Evolutionary conservation across 2,888 invertebrate genomes (phyloP).

Genomic region (Dasypogon diadema): DNA sequence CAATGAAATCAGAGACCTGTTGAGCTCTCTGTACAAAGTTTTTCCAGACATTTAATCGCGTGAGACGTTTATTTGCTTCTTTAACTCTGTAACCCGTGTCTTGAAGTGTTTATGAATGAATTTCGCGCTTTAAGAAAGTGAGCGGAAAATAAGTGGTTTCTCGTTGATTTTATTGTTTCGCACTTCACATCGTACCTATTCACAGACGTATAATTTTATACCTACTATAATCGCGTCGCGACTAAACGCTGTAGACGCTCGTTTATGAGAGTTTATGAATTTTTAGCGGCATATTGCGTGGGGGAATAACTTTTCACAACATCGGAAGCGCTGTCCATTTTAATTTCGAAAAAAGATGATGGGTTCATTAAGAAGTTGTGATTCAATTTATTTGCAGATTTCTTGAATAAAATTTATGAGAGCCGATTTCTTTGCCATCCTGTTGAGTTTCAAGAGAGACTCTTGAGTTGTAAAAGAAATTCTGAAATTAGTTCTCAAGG

Average conservation of each 20-base stretch:
- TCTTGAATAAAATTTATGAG: too few species aligned
- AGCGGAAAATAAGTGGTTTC: conserved; percentile 8
- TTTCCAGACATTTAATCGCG: conserved; percentile 8
- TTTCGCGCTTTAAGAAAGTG: conserved; percentile 38
- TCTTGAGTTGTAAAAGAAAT: too few species aligned
- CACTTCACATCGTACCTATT: conserved; percentile 12
- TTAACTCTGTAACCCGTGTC: not conserved
- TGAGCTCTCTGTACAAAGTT: not conserved
- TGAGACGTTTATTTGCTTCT: conserved; percentile 25
- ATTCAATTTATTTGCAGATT: not conserved
- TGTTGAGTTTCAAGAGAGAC: too few species aligned
- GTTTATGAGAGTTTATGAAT: not conserved
- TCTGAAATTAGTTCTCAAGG: too few species aligned
- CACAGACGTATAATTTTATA: not conserved
- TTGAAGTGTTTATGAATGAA: conserved; percentile 30
- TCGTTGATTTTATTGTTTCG: conserved; percentile 6
- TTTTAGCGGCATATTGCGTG: conserved; percentile 22
- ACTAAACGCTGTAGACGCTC: conserved; percentile 9
- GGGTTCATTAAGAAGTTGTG: conserved; percentile 14
- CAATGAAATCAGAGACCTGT: conserved; percentile 11
- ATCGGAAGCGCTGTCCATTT: conserved; percentile 30
- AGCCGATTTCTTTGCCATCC: too few species aligned
- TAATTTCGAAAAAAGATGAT: conserved; percentile 5
- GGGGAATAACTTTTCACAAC: not conserved
- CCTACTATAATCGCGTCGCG: conserved; percentile 1